Conservation (phyloP, 2,888 invertebrate species). For the Cerastis leucographa region DNA sequence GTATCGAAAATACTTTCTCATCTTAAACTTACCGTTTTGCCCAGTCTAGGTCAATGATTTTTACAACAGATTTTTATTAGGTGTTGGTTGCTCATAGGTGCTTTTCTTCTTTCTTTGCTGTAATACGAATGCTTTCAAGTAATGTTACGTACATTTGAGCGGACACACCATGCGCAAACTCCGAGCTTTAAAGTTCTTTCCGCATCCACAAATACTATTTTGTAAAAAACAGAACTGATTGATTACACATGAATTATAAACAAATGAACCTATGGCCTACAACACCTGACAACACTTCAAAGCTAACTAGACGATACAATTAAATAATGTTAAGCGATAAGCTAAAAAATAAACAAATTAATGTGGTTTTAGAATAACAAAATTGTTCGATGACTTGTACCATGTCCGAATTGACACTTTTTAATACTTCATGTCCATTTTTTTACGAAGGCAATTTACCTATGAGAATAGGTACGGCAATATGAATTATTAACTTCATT, state of each 20-base stretch:
- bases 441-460: slow-evolving; percentile 16
- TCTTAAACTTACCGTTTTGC: too few species aligned
- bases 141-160: background rate
- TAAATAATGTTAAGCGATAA: background rate
- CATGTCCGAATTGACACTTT: background rate
- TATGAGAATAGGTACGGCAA: background rate
- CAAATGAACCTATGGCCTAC: background rate
- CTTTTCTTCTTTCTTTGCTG: background rate
- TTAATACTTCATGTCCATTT: slow-evolving; percentile 17
- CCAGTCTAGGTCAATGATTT: too few species aligned
- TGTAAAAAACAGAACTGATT: background rate
- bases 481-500: background rate
- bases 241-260: background rate
- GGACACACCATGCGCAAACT: background rate
- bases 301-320: background rate
- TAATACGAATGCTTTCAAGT: background rate
- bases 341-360: slow-evolving; percentile 5
- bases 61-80: background rate
- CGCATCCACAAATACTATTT: background rate
- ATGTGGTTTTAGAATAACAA: slow-evolving; percentile 8
- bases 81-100: background rate
- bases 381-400: slow-evolving; percentile 20
- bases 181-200: background rate
- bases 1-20: too few species aligned
- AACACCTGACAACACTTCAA: background rate